phyloP scores from a whole-genome alignment of 2,797 vertebrate genomes.

The Otolemur crassicaudatus region DNA sequence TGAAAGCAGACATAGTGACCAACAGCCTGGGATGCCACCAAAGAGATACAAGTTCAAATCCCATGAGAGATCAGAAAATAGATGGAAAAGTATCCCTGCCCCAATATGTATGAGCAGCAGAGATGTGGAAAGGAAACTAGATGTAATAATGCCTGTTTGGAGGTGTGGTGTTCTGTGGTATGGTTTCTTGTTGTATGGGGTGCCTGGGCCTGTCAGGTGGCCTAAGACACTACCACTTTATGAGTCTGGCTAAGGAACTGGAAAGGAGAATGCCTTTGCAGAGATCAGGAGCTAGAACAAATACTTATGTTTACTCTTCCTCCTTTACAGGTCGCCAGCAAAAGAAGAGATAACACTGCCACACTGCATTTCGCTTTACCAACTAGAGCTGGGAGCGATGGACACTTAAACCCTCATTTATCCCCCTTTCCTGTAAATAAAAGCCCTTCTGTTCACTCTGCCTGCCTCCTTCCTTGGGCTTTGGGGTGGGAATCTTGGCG shows the following conservation, averaged over 20 bases:
- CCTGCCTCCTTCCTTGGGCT: slow-evolving; percentile 60
- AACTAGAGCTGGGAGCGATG: not conserved
- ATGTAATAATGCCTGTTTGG: not conserved
- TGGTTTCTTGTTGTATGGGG: not conserved
- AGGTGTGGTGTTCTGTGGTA: not conserved
- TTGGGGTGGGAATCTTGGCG: slow-evolving; percentile 74
- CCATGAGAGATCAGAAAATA: not conserved
- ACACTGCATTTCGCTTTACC: slow-evolving; percentile 35
- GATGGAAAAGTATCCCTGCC: not conserved
- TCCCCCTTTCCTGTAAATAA: slow-evolving; percentile 83
- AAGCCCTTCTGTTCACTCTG: slow-evolving; percentile 71
- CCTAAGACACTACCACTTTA: not conserved
- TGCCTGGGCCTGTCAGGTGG: not conserved
- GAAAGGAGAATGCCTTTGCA: not conserved
- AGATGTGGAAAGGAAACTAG: not conserved
- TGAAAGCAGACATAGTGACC: not conserved
- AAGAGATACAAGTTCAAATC: not conserved
- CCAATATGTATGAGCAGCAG: not conserved
- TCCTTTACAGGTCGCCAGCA: slow-evolving; percentile 86
- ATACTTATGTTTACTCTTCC: not conserved
- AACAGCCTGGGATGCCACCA: not conserved
- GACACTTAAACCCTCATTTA: slow-evolving; percentile 32
- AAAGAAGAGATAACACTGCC: slow-evolving; percentile 85
- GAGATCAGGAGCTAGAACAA: not conserved
- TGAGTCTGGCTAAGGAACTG: not conserved